Evolutionary conservation across 2,888 invertebrate genomes (phyloP), one percentile per base, ranked within the genome.

Genomic region (Hemistola chrysoprasaria): DNA sequence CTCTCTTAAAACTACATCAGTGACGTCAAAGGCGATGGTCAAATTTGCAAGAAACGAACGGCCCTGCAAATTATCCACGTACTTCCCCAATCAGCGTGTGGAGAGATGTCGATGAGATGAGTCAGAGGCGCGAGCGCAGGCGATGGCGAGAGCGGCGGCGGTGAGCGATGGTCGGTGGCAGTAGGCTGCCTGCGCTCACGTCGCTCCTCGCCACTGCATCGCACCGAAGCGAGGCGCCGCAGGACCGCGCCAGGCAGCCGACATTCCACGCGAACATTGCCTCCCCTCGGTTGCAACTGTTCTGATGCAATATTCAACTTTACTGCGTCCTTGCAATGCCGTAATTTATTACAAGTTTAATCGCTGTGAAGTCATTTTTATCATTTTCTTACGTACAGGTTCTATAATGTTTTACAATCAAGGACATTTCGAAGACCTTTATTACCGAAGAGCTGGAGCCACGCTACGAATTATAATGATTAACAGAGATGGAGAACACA

Each of bases 241-340:
- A 40, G 34, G 42, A 25, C 48, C 32, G 50, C 39, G 50, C 37
- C 9, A 47, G 41, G 48, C 38, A 51, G 71, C 77, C 78, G 66
- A 70, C 87, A 87, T 87, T 87, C 87, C 86, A 64, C 63, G 78
- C 78, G 86, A 81, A 53, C 86, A 70, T 86, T 86, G 85, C 83
- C 86, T 86, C 76, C 78, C 74, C 61, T 68, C 66, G 71, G 63
- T 76, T 71, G 74, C 79, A 72, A 72, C 73, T 67, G 63, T 78
- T 80, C 82, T 87, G 86, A 87, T 85, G 86, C 87, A 87, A 86
- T 84, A 86, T 86, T 87, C 84, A 86, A 85, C 85, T 86, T 85
- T 86, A 86, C 83, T 78, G 84, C 86, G 86, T 87, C 86, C 87
- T 88, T 88, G 87, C 87, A 87, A 86, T 87, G 87, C 86, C 86